A percentile compares a stretch with the other conserved stretches of the same genome.
phyloP scores from a whole-genome alignment of 2,888 invertebrate species.

The Volucella inflata region DNA sequence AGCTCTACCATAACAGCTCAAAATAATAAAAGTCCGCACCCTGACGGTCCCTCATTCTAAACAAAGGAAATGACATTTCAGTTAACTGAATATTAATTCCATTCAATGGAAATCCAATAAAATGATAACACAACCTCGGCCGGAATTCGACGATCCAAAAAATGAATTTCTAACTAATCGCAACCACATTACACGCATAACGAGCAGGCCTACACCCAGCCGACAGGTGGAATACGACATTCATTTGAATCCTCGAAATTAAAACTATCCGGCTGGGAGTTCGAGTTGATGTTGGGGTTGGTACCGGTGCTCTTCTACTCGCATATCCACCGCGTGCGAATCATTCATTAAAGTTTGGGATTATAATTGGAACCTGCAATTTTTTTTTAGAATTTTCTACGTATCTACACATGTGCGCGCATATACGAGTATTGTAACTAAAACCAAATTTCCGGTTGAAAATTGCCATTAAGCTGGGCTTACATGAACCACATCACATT shows the following conservation, averaged over 20 bases:
- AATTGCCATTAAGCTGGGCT: no score
- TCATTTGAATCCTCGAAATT: no score
- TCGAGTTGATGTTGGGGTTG: no score
- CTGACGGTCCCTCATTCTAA: background rate
- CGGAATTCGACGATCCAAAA: background rate
- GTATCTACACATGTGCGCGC: no score
- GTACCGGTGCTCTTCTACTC: background rate
- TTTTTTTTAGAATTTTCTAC: background rate
- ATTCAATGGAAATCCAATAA: slow-evolving; percentile 30
- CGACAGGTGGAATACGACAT: no score
- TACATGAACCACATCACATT: no score
- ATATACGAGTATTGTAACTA: no score
- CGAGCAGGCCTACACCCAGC: no score
- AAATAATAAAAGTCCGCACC: no score
- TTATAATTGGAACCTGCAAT: slow-evolving; percentile 39
- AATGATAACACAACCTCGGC: slow-evolving; percentile 18
- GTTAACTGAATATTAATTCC: slow-evolving; percentile 32
- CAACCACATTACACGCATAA: background rate
- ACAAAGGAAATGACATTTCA: slow-evolving; percentile 7
- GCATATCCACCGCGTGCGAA: background rate
- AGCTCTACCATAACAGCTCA: no score
- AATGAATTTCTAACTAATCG: slow-evolving; percentile 7
- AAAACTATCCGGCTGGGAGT: no score
- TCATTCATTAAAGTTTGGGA: slow-evolving; percentile 16
- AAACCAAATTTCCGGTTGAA: no score